Conservation (phyloP, 2,113 vertebrate genomes). For the Origma solitaria region DNA sequence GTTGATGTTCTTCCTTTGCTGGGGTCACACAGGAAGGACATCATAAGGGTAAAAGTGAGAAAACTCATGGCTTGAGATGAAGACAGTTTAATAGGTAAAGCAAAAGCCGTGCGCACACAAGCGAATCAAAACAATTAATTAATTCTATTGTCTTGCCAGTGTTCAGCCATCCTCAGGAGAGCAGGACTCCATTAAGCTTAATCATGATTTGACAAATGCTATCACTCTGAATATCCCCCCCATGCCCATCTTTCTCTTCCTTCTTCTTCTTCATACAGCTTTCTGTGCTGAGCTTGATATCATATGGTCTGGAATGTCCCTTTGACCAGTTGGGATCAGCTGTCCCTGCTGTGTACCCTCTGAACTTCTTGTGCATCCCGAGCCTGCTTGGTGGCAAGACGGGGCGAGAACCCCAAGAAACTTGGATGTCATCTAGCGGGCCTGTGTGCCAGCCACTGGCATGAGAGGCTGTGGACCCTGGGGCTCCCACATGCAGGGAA, state of each 20-base stretch:
- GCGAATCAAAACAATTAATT: not conserved
- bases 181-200: not conserved
- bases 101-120: not conserved
- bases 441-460: not conserved
- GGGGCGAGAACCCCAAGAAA: not conserved
- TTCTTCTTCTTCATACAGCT: not conserved
- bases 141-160: accelerated
- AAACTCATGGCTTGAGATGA: not conserved
- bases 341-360: not conserved
- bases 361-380: not conserved
- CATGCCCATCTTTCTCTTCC: not conserved
- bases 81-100: not conserved
- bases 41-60: not conserved
- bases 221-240: not conserved
- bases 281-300: not conserved
- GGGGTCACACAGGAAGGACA: not conserved
- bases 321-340: not conserved
- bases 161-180: not conserved
- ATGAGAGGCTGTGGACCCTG: accelerated
- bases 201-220: not conserved
- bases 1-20: not conserved
- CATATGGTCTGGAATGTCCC: not conserved
- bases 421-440: not conserved
- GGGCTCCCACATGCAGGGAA: not conserved
- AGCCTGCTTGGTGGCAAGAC: not conserved